Percentiles rank a stretch among this genome's conserved stretches.
Conservation (phyloP, 37 sponge, comb jelly and placozoan species). For the Haliclona indistincta region DNA sequence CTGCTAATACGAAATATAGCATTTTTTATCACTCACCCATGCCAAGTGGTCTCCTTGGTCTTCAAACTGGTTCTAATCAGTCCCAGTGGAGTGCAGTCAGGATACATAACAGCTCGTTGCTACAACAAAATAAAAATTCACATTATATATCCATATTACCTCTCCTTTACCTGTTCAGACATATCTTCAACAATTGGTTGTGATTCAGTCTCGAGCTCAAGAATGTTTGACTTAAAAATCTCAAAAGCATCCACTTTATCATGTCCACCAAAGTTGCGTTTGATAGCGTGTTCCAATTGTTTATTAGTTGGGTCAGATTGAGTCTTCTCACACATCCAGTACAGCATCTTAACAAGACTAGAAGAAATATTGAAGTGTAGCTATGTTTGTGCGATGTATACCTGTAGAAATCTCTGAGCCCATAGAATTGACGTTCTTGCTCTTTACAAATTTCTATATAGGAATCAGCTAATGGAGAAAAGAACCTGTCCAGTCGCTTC, state of each 20-base stretch:
- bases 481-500: constrained; percentile 29
- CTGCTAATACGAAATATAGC: neutral
- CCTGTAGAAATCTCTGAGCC: constrained; percentile 93
- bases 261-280: constrained; percentile 89
- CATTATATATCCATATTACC: no score
- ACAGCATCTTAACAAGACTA: constrained; percentile 94
- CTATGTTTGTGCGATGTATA: no score
- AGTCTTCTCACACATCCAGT: constrained; percentile 66
- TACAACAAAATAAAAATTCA: no score
- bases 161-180: no score
- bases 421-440: constrained; percentile 68
- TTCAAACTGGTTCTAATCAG: constrained; percentile 73
- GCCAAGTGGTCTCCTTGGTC: constrained; percentile 65
- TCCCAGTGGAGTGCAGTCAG: constrained; percentile 67
- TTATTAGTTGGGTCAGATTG: constrained; percentile 18
- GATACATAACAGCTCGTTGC: constrained; percentile 21
- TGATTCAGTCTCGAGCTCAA: neutral
- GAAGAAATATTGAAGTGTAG: neutral
- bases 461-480: constrained; percentile 66
- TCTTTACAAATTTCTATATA: constrained; percentile 50
- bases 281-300: constrained; percentile 83
- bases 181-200: no score
- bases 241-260: constrained; percentile 21
- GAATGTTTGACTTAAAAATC: constrained; percentile 17
- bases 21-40: constrained; percentile 63